phyloP scores from a whole-genome alignment of 2,113 vertebrate genomes.

The Corynorhinus townsendii region DNA sequence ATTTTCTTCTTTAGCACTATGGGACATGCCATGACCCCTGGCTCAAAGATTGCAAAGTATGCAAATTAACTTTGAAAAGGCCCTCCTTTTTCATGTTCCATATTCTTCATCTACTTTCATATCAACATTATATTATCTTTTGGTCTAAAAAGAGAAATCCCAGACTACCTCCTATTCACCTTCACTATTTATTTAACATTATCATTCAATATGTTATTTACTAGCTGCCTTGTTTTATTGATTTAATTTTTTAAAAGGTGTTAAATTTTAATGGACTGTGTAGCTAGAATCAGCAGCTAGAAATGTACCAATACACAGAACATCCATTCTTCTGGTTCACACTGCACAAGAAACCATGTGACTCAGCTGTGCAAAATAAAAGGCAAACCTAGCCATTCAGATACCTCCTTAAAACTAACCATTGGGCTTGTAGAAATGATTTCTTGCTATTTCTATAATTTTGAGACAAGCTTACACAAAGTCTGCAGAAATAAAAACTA shows the following conservation, averaged over 20 bases:
- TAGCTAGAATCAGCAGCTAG: slow-evolving; percentile 38
- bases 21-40: not conserved
- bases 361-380: not conserved
- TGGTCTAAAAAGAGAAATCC: not conserved
- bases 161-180: not conserved
- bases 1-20: slow-evolving; percentile 43
- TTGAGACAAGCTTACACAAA: not conserved
- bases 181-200: slow-evolving; percentile 39
- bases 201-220: slow-evolving; percentile 30
- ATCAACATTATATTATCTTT: slow-evolving; percentile 45
- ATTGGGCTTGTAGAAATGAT: not conserved
- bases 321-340: slow-evolving; percentile 62
- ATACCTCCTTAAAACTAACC: not conserved
- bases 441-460: not conserved
- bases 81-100: slow-evolving; percentile 18
- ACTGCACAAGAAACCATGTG: slow-evolving; percentile 38
- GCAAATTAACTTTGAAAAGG: slow-evolving; percentile 61
- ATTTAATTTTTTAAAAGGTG: slow-evolving; percentile 56
- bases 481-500: not conserved
- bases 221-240: not conserved
- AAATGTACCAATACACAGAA: slow-evolving; percentile 64
- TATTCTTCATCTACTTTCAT: slow-evolving; percentile 61
- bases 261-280: slow-evolving; percentile 55
- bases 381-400: slow-evolving; percentile 14
- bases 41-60: slow-evolving; percentile 60